Evolutionary conservation across 2,888 invertebrate species (phyloP), one percentile per base, ranked within the genome.

Genomic region (Netelia virgata): DNA sequence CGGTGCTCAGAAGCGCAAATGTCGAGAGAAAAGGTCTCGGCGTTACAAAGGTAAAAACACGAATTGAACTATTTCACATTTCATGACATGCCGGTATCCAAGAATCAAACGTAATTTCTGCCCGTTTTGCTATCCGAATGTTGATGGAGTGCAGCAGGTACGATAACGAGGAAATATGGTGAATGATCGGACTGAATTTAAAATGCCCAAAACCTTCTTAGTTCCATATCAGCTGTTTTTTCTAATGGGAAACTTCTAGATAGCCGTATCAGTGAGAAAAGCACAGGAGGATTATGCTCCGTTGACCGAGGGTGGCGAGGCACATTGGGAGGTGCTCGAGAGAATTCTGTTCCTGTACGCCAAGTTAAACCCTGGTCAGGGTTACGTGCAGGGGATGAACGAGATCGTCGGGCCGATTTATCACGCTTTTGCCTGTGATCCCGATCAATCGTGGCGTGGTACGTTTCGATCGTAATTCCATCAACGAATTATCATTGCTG

Each of bases 321-420:
- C 98, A 0, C 99, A 99, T 92, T 99, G 99, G 99, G 99, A 99
- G 94, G 99, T 99, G 3, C 97, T 99, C 0, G 99, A 99, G 93
- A 95, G 99, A 84, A 98, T 99, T 93, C 95, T 99, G 81, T 99
- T 99, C 94, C 95, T 99, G 0, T 99, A 99, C 93, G 98, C 99
- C 0, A 99, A 99, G 94, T 95, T 99, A 14, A 99, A 99, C 95
- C 98, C 99, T 0, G 99, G 99, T 0, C 98, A 99, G 92, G 97
- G 98, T 11, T 98, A 98, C 92, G 98, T 98, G 0, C 98, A 99
- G 94, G 99, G 99, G 75, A 99, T 99, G 99, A 99, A 99, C 94
- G 99, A 99, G 94, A 98, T 99, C 89, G 97, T 99, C 63, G 99
- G 99, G 0, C 99, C 99, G 8, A 98, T 99, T 90, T 99, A 99